Evolutionary conservation across 2,797 vertebrate species (phyloP).

Genomic region (Mus caroli): DNA sequence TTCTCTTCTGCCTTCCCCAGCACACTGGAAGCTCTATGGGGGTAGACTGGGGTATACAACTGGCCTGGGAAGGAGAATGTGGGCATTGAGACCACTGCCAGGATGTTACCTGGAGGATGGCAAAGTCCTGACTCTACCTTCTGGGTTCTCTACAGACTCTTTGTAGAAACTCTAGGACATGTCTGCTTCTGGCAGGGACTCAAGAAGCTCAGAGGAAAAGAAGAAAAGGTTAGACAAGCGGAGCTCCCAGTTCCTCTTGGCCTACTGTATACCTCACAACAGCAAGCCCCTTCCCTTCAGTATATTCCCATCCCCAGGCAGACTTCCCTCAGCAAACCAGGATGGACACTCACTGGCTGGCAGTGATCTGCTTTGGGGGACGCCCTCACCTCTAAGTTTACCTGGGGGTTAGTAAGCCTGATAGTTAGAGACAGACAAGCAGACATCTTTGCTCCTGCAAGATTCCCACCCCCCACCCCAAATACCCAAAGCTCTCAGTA

Average conservation of each 20-base stretch:
- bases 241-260: background rate
- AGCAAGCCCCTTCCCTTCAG: background rate
- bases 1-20: background rate
- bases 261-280: background rate
- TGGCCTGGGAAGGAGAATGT: background rate
- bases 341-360: background rate
- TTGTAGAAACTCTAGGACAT: slow-evolving; percentile 48
- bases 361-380: background rate
- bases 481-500: background rate
- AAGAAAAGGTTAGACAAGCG: background rate
- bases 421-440: background rate
- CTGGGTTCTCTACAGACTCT: background rate
- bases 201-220: background rate
- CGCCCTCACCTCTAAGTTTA: background rate
- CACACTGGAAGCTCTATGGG: background rate
- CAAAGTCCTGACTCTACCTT: slow-evolving; percentile 66
- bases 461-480: background rate
- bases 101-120: slow-evolving; percentile 62
- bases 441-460: background rate
- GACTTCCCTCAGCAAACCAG: background rate
- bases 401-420: background rate
- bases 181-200: background rate
- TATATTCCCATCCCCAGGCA: background rate
- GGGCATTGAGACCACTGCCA: slow-evolving; percentile 43
- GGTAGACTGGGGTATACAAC: background rate